These are phyloP conservation scores for Plagodis dolabraria DNA, from an alignment of 2,888 invertebrate species.

Conservation along the genomic window DNA sequence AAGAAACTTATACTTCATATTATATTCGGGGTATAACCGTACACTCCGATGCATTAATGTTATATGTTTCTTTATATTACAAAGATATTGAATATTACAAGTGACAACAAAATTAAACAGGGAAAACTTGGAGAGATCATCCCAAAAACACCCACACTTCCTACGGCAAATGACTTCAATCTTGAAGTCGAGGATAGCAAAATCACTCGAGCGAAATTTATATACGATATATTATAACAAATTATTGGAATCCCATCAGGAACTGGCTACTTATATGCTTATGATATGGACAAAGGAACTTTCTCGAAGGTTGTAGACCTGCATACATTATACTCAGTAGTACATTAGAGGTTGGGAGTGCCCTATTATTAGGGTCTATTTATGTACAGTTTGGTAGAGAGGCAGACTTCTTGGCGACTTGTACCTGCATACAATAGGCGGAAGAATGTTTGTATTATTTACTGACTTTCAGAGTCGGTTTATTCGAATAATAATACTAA, in stretches of 20 bases:
- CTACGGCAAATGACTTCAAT: background rate
- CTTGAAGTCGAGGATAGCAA: background rate
- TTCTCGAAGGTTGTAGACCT: slow-evolving; percentile 3
- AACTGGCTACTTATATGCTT: background rate
- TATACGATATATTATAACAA: background rate
- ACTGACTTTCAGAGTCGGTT: background rate
- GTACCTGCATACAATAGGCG: slow-evolving; percentile 5
- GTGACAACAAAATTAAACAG: no score
- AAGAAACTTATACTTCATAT: no score
- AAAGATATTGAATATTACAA: no score
- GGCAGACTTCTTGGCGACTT: slow-evolving; percentile 17
- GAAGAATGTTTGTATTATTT: slow-evolving; percentile 5
- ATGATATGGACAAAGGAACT: background rate
- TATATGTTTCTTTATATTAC: no score
- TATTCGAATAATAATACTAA: background rate
- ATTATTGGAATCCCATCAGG: background rate
- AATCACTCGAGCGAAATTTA: background rate
- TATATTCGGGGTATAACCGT: no score
- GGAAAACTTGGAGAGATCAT: background rate
- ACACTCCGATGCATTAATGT: no score
- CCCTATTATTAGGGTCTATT: slow-evolving; percentile 10
- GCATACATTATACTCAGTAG: slow-evolving; percentile 7
- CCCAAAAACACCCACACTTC: background rate
- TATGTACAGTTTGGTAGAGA: background rate
- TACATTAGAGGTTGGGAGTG: slow-evolving; percentile 3